Evolutionary conservation across 1,140 invertebrate genomes (phyloP).

Genomic region (Andricus grossulariae): DNA sequence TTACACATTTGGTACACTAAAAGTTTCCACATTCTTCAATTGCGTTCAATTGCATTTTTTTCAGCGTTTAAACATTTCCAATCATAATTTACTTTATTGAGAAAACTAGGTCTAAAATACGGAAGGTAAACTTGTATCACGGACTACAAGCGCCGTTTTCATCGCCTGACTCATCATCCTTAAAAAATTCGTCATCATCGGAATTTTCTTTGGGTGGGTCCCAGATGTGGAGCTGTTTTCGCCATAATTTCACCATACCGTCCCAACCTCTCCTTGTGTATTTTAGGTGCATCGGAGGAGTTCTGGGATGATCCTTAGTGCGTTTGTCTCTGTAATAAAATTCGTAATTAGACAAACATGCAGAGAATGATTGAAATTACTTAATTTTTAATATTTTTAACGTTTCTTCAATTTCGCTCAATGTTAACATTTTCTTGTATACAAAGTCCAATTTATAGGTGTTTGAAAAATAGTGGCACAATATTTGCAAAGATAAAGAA

Average conservation of each 20-base stretch:
- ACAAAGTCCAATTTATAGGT: too few relatives aligned
- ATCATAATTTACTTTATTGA: neutral
- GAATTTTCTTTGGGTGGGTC: conserved; percentile 78
- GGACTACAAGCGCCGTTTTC: neutral
- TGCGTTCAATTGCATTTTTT: too few relatives aligned
- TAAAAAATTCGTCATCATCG: conserved; percentile 40
- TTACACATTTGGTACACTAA: conserved; percentile 12
- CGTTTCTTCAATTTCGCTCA: neutral
- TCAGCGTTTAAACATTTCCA: neutral
- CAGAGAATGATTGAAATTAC: conserved; percentile 32
- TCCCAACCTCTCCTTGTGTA: conserved; percentile 95
- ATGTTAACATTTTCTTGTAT: too few relatives aligned
- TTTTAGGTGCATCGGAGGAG: conserved; percentile 90
- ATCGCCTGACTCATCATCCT: conserved; percentile 41
- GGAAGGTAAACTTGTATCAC: conserved; percentile 1
- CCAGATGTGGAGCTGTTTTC: conserved; percentile 89
- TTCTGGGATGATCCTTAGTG: conserved; percentile 85
- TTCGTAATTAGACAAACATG: conserved; percentile 23
- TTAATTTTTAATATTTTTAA: conserved; percentile 32
- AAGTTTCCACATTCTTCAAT: neutral
- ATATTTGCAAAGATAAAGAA: too few relatives aligned
- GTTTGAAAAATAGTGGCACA: too few relatives aligned
- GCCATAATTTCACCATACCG: conserved; percentile 90
- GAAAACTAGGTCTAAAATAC: conserved; percentile 27
- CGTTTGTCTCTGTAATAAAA: conserved; percentile 78